Percentiles rank a stretch among this genome's conserved stretches.
These are phyloP conservation scores for Calephelis perditalis DNA, from an alignment of 2,888 invertebrate species.

Conservation along the genomic window DNA sequence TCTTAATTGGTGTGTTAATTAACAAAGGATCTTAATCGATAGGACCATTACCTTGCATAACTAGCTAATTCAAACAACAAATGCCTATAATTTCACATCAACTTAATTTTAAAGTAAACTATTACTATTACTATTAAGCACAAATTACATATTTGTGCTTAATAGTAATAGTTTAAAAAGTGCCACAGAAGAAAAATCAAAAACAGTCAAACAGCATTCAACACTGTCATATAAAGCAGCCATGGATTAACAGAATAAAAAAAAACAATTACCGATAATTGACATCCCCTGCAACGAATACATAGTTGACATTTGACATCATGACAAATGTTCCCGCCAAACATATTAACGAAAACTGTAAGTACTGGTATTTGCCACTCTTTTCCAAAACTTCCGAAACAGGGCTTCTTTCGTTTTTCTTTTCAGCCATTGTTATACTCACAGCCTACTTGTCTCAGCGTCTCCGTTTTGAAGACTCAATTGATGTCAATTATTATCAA, in stretches of 20 bases:
- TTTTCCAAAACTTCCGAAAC: conserved; percentile 37
- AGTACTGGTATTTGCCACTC: conserved; percentile 62
- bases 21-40: too few relatives aligned
- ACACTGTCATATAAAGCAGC: too few relatives aligned
- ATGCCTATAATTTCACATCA: too few relatives aligned
- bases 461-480: not conserved
- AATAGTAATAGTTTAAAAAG: too few relatives aligned
- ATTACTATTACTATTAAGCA: too few relatives aligned
- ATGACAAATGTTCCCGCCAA: conserved; percentile 46
- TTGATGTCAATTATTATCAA: conserved; percentile 1
- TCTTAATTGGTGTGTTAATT: too few relatives aligned
- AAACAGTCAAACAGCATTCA: too few relatives aligned
- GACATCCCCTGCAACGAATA: conserved; percentile 57
- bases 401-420: not conserved
- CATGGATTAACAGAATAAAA: conserved; percentile 16
- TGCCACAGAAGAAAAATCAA: too few relatives aligned
- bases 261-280: conserved; percentile 45
- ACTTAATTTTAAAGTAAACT: too few relatives aligned
- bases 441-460: not conserved
- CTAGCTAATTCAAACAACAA: too few relatives aligned
- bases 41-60: too few relatives aligned
- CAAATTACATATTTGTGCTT: too few relatives aligned
- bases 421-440: not conserved
- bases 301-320: conserved; percentile 56
- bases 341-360: conserved; percentile 47